Evolutionary conservation across 2,888 invertebrate species (phyloP).

Genomic region (Synergus itoensis): DNA sequence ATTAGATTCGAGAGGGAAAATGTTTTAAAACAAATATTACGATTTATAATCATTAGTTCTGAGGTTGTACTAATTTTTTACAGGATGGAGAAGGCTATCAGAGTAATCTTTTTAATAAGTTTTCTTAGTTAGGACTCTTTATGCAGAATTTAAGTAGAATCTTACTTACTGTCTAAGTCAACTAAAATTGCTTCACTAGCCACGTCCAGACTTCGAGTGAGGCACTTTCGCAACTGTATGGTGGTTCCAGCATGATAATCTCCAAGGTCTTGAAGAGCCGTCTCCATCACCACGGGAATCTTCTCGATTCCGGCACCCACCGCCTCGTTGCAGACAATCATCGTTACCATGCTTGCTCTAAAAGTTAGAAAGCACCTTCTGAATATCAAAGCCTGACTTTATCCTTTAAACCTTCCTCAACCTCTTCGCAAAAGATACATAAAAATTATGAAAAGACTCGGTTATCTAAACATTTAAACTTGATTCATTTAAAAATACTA

Average conservation of each 20-base stretch:
- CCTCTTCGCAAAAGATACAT: not conserved
- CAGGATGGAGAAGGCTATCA: no score
- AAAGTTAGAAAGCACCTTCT: constrained; percentile 15
- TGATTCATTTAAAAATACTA: no score
- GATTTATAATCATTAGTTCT: no score
- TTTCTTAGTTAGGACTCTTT: not conserved
- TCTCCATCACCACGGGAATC: constrained; percentile 80
- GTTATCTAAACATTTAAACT: not conserved
- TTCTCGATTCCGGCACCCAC: constrained; percentile 80
- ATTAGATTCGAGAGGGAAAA: no score
- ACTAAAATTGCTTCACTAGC: constrained; percentile 82
- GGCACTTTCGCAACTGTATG: constrained; percentile 81
- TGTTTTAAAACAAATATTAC: no score
- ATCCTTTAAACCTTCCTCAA: not conserved
- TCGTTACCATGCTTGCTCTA: constrained; percentile 81
- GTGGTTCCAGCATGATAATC: constrained; percentile 83
- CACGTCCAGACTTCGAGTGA: constrained; percentile 82
- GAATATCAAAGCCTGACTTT: not conserved
- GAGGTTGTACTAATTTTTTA: no score
- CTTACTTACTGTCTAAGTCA: constrained; percentile 83
- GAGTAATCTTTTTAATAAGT: no score
- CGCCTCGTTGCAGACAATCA: constrained; percentile 83
- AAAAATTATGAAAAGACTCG: not conserved
- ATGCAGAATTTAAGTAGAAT: not conserved
- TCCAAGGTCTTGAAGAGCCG: constrained; percentile 82